Evolutionary conservation across 2,888 invertebrate genomes (phyloP).

Genomic region (Hemistola chrysoprasaria): DNA sequence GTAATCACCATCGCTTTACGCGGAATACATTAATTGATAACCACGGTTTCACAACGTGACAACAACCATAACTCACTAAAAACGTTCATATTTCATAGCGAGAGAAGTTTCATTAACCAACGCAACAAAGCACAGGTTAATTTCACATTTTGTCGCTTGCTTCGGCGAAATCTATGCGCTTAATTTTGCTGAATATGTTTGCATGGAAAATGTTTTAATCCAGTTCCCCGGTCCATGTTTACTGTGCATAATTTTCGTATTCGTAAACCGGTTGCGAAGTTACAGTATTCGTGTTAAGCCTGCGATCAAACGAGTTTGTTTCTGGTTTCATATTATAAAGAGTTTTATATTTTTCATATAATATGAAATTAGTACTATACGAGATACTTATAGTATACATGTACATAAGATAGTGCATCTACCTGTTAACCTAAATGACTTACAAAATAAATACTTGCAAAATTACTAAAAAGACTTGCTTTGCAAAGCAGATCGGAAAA

Average conservation of each 20-base stretch:
- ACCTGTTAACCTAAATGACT: no score
- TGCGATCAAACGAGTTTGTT: conserved; percentile 14
- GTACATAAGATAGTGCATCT: no score
- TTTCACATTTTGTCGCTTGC: conserved; percentile 31
- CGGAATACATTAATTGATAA: conserved; percentile 70
- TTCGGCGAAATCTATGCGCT: conserved; percentile 25
- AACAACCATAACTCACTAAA: conserved; percentile 56
- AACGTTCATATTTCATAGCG: conserved; percentile 55
- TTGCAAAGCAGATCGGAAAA: no score
- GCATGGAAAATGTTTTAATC: conserved; percentile 33
- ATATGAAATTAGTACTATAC: no score
- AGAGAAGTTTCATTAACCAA: conserved; percentile 53
- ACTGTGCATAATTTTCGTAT: conserved; percentile 28
- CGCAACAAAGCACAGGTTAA: conserved; percentile 35
- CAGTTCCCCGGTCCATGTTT: conserved; percentile 26
- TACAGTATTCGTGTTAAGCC: conserved; percentile 20
- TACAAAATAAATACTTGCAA: no score
- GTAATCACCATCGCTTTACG: conserved; percentile 35
- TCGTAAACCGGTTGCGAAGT: conserved; percentile 18
- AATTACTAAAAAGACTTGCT: no score
- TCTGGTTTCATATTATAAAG: conserved; percentile 7
- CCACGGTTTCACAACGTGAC: conserved; percentile 50
- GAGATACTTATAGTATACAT: no score
- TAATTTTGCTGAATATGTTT: conserved; percentile 33
- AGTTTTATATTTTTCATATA: no score